A percentile compares a stretch with the other conserved stretches of the same genome.
Evolutionary conservation across 1,140 invertebrate genomes (phyloP).

Genomic region (Calycopis cecrops): DNA sequence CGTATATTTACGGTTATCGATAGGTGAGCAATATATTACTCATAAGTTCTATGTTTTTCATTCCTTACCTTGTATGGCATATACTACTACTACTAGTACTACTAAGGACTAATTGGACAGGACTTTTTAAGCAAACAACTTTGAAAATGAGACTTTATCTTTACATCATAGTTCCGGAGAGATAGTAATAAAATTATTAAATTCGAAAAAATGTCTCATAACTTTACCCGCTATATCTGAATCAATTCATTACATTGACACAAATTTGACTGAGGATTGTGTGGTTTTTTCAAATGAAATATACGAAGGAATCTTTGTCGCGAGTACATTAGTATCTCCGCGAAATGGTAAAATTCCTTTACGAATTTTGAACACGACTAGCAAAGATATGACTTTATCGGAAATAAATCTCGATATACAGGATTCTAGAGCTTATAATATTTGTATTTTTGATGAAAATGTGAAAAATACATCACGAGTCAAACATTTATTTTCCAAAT

Average conservation of each 20-base stretch:
- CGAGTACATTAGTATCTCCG: slow-evolving; percentile 15
- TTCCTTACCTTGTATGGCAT: slow-evolving; percentile 17
- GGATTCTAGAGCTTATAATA: neutral
- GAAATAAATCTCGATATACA: slow-evolving; percentile 10
- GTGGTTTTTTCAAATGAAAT: slow-evolving; percentile 11
- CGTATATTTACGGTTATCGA: slow-evolving; percentile 14
- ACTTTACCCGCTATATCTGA: slow-evolving; percentile 16
- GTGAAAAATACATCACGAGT: slow-evolving; percentile 2
- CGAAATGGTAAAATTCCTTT: slow-evolving; percentile 14
- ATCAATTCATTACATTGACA: slow-evolving; percentile 16
- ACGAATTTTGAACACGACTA: slow-evolving; percentile 13
- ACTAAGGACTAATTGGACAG: slow-evolving; percentile 19
- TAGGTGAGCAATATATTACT: slow-evolving; percentile 10
- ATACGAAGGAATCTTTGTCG: slow-evolving; percentile 6
- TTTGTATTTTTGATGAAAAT: slow-evolving; percentile 16
- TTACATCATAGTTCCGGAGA: neutral
- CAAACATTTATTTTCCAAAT: slow-evolving; percentile 14
- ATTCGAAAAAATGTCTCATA: too few relatives aligned
- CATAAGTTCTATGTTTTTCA: slow-evolving; percentile 30
- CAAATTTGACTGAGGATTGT: slow-evolving; percentile 17
- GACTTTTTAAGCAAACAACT: slow-evolving; percentile 3
- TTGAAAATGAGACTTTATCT: slow-evolving; percentile 6
- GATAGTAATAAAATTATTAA: too few relatives aligned
- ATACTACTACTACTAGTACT: slow-evolving; percentile 23
- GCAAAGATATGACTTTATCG: neutral